phyloP scores from a whole-genome alignment of 2,888 invertebrate genomes.

The Dendrolimus houi region DNA sequence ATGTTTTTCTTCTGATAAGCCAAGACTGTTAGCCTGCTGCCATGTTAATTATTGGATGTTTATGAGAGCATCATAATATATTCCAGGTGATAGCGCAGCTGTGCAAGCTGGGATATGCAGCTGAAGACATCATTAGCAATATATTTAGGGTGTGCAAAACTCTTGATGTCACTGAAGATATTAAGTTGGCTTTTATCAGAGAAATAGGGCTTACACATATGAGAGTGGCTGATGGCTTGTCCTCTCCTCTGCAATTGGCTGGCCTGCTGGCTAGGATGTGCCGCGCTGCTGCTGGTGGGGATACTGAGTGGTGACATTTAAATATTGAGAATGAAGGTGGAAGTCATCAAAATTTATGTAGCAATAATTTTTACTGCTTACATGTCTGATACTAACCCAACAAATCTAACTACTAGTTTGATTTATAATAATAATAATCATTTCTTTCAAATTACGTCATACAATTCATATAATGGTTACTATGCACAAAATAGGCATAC shows the following conservation, averaged over 20 bases:
- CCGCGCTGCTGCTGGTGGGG: constrained; percentile 37
- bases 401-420: too few relatives aligned
- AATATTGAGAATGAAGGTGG: too few relatives aligned
- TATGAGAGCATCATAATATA: neutral
- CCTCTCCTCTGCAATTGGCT: constrained; percentile 92
- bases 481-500: too few relatives aligned
- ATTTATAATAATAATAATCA: too few relatives aligned
- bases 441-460: too few relatives aligned
- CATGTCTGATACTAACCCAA: too few relatives aligned
- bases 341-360: too few relatives aligned
- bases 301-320: constrained; percentile 17
- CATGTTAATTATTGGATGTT: too few relatives aligned
- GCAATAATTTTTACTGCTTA: too few relatives aligned
- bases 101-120: constrained; percentile 95
- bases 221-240: constrained; percentile 92
- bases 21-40: too few relatives aligned
- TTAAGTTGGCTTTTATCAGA: constrained; percentile 90
- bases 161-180: constrained; percentile 85
- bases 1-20: too few relatives aligned
- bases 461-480: too few relatives aligned
- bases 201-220: constrained; percentile 95
- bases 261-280: constrained; percentile 92
- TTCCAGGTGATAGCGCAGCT: constrained; percentile 87
- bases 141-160: constrained; percentile 96
- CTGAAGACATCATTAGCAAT: constrained; percentile 97